Base-by-base conservation (phyloP, 2,888 invertebrate genomes). In the Ormyrus labotus region DNA sequence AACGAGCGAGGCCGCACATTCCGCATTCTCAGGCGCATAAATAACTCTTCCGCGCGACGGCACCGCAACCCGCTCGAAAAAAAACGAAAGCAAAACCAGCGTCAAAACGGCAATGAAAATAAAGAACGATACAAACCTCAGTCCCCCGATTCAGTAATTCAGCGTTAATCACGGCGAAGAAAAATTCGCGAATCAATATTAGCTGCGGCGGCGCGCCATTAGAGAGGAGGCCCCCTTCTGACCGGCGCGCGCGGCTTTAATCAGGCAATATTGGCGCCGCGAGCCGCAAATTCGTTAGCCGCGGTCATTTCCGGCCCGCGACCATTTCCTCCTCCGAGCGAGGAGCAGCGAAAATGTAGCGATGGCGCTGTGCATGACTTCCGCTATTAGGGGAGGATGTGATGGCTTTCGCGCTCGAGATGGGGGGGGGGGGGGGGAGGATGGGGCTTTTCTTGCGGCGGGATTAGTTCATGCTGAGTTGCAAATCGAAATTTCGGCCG, bases 191-290 rank as follows among this genome's bases (percentile, higher is more conserved):
- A 13, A 70, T 70, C 70, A 70, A 70, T 70, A 70, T 70, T 60
- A 48, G 58, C 48, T 5, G 8, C 5, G 45, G 34, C 19, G 8
- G 19, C 13, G 8, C 51, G n/a, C 57, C 34, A 34, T 34, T 34
- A 34, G 34, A 34, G 19, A 13, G 13, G 60, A 34, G 34, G n/a
- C 13, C 45, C 57, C 61, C 53, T 53, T 53, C 69, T 10, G 11
- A 19, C 34, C 55, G 34, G 64, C 48, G 50, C 48, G 50, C 53
- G 61, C 6, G 47, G 57, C 78, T 78, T 78, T 72, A 72, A 78
- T 72, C 60, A 72, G 65, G 58, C 72, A 72, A 78, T 78, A 72
- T 58, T 55, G 77, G 10, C 13, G 53, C 51, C n/a, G 63, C 53
- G 34, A 34, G 64, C 11, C 48, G 68, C 69, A 64, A 69, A 76